Evolutionary conservation across 2,888 invertebrate genomes (phyloP).

Genomic region (Suillia variegata): DNA sequence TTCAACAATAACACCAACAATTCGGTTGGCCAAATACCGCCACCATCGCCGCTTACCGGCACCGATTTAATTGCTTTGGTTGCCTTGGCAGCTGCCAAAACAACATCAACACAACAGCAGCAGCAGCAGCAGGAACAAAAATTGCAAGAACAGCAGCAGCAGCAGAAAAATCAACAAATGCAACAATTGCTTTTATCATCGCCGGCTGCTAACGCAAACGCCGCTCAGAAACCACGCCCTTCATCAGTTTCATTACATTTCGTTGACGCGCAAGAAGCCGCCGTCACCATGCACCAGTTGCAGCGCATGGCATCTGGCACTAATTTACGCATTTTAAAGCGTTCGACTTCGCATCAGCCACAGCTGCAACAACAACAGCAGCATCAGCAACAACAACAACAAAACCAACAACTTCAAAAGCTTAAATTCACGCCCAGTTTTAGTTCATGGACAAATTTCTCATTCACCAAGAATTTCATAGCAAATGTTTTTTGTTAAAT

Average conservation of each 20-base stretch:
- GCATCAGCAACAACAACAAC: conserved; percentile 27
- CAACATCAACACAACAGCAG: conserved; percentile 6
- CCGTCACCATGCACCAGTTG: conserved; percentile 35
- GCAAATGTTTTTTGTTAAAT: conserved; percentile 58
- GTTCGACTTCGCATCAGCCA: conserved; percentile 45
- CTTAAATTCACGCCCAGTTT: conserved; percentile 57
- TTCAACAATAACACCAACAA: neutral
- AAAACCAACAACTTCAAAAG: conserved; percentile 23
- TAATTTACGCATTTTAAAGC: conserved; percentile 47
- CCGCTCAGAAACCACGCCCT: conserved; percentile 28
- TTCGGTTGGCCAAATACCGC: neutral
- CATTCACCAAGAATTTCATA: conserved; percentile 60
- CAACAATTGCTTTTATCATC: too few relatives aligned
- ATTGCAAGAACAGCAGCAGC: neutral
- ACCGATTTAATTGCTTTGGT: neutral
- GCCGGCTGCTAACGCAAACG: conserved; percentile 1
- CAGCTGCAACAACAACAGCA: conserved; percentile 22
- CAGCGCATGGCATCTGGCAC: conserved; percentile 53
- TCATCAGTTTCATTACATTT: conserved; percentile 35
- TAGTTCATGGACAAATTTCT: conserved; percentile 60
- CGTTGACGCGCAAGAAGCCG: conserved; percentile 4
- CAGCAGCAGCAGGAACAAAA: neutral
- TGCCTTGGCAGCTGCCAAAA: neutral
- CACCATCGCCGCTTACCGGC: neutral
- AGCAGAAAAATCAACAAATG: neutral